Evolutionary conservation across 64 coral and sea anemone species (phyloP), one percentile per base, ranked within the genome.

Genomic region (Orbicella faveolata): DNA sequence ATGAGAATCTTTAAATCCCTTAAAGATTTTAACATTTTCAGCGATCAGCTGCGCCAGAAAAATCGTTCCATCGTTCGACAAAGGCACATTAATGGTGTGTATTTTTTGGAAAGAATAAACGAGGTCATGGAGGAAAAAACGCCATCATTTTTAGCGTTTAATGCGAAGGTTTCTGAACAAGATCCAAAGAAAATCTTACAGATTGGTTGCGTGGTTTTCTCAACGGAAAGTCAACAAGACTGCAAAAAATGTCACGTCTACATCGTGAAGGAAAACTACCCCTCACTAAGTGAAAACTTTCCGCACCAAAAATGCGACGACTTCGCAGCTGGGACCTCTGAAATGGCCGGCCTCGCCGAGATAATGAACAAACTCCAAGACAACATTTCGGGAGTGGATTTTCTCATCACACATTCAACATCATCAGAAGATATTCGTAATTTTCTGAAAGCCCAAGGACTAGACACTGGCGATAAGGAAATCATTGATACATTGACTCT

Each of bases 1-100:
- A 85, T 85, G 82, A 39, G 82, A n/a, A 72, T 85, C 14, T 85
- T 85, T 72, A 52, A 35, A 35, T 72, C 82, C 6, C 10, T 85
- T 4, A 85, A 72, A 13, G 82, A 85, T 52, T 85, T 85, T 20
- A 30, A 30, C 61, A 37, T 44, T 26, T 72, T 72, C 2, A 17
- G 3, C 1, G 65, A 72, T 48, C 82, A 85, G 11, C 39, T 85
- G 12, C 35, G 82, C 1, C 37, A 52, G 21, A 85, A 85, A 70
- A 85, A 53, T 33, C 37, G 65, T 21, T 65, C 82, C 36, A 85
- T 85, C 44, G 21, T 11, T 85, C 82, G 63, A 17, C 82, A 85
- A 85, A 85, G 82, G 11, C 48, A 72, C n/a, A 23, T 85, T 36
- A 85, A 85, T 52, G 82, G 82, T 5, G 11, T 85, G 37, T 30